These are phyloP conservation scores for Melipona beecheii DNA, from an alignment of 2,888 invertebrate genomes.

Conservation along the genomic window DNA sequence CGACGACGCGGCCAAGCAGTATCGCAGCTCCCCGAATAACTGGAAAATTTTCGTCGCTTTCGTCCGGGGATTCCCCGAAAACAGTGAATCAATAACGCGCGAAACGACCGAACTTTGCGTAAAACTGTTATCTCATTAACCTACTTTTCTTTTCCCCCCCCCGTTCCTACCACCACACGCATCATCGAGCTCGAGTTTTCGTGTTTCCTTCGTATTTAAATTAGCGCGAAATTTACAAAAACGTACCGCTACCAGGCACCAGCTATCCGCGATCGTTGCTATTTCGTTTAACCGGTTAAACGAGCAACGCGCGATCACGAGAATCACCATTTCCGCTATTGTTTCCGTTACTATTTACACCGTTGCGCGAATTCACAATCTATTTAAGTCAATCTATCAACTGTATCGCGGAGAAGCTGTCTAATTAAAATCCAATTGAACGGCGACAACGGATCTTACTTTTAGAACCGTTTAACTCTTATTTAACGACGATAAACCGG, in stretches of 20 bases:
- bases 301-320: no score
- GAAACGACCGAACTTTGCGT: slow-evolving; percentile 16
- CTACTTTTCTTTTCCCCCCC: slow-evolving; percentile 25
- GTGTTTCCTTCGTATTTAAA: slow-evolving; percentile 14
- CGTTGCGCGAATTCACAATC: no score
- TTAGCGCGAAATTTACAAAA: neutral
- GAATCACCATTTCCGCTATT: no score
- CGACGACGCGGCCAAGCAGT: neutral
- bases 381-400: no score
- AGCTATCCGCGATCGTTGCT: neutral
- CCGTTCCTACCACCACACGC: neutral
- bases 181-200: slow-evolving; percentile 13
- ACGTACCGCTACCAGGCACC: neutral
- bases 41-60: slow-evolving; percentile 7
- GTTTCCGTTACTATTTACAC: no score
- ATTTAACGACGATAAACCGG: no score
- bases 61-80: neutral
- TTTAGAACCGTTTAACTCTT: no score
- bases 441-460: no score
- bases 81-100: slow-evolving; percentile 14
- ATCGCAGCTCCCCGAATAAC: neutral
- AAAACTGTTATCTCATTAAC: slow-evolving; percentile 35
- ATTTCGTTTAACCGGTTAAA: no score
- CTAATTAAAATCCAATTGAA: no score
- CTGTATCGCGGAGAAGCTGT: no score